A percentile compares a stretch with the other conserved stretches of the same genome.
Evolutionary conservation across 2,113 vertebrate species (phyloP).

Genomic region (Myrmecophaga tridactyla): DNA sequence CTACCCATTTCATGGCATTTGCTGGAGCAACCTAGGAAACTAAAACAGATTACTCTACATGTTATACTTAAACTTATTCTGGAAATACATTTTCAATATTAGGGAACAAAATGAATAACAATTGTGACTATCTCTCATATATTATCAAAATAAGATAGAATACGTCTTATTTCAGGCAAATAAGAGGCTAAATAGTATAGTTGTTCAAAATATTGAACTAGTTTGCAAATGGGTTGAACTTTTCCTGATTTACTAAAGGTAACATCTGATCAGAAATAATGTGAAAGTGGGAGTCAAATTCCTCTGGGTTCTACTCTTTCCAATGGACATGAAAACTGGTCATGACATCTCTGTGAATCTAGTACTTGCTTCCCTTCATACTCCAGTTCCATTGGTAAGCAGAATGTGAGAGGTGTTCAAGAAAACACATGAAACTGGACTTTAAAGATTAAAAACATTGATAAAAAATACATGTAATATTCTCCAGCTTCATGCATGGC

Average conservation of each 20-base stretch:
- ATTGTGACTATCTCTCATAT: not conserved
- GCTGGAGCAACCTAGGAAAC: too few species aligned
- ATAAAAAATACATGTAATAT: not conserved
- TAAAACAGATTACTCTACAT: not conserved
- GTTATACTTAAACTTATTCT: not conserved
- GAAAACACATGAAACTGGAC: not conserved
- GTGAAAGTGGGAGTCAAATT: not conserved
- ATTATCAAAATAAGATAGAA: not conserved
- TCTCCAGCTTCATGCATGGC: not conserved
- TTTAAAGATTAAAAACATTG: not conserved
- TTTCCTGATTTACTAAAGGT: not conserved
- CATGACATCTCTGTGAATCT: not conserved
- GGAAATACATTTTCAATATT: not conserved
- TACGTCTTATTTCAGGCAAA: not conserved
- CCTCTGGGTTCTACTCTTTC: not conserved
- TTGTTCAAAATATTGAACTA: not conserved
- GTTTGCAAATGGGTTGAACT: not conserved
- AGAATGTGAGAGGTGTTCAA: not conserved
- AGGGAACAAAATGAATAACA: not conserved
- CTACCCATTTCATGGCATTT: too few species aligned
- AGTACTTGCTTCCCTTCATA: not conserved
- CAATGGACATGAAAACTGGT: not conserved
- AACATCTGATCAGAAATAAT: not conserved
- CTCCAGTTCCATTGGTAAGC: not conserved
- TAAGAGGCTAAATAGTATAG: not conserved